These are phyloP conservation scores for Tricholaema leucomelas DNA, from an alignment of 2,113 vertebrate species.

Conservation along the genomic window DNA sequence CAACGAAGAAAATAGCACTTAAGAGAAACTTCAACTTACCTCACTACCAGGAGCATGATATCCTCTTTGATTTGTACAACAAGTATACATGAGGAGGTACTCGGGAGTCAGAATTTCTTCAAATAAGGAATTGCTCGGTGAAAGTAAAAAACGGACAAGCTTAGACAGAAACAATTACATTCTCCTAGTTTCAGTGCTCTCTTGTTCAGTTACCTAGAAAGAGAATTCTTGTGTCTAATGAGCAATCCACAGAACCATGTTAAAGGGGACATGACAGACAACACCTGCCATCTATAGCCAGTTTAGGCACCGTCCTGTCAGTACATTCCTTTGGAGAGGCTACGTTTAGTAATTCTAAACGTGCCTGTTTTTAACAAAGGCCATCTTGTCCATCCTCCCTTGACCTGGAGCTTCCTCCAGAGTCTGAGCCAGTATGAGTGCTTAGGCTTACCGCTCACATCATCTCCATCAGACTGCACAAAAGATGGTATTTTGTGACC, in stretches of 20 bases:
- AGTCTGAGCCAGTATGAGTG: not conserved
- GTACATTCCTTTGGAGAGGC: not conserved
- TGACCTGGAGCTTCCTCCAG: not conserved
- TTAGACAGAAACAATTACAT: not conserved
- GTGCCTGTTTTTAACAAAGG: not conserved
- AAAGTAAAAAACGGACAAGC: not conserved
- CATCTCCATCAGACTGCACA: not conserved
- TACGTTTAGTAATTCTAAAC: not conserved
- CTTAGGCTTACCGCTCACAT: not conserved
- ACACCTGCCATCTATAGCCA: not conserved
- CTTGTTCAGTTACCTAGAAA: not conserved
- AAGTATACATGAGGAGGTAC: not conserved
- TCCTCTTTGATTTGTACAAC: not conserved
- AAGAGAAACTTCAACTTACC: not conserved
- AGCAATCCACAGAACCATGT: not conserved
- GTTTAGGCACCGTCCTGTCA: not conserved
- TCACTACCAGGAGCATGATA: not conserved
- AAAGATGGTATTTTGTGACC: not conserved
- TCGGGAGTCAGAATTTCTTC: not conserved
- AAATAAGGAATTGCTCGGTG: not conserved
- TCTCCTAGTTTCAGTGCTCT: not conserved
- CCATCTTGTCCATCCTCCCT: not conserved
- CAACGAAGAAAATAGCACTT: not conserved
- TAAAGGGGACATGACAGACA: not conserved
- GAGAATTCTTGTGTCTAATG: not conserved